Conservation (phyloP, 92 coral and sea anemone species). For the Hydrozoanthus gracilis region DNA sequence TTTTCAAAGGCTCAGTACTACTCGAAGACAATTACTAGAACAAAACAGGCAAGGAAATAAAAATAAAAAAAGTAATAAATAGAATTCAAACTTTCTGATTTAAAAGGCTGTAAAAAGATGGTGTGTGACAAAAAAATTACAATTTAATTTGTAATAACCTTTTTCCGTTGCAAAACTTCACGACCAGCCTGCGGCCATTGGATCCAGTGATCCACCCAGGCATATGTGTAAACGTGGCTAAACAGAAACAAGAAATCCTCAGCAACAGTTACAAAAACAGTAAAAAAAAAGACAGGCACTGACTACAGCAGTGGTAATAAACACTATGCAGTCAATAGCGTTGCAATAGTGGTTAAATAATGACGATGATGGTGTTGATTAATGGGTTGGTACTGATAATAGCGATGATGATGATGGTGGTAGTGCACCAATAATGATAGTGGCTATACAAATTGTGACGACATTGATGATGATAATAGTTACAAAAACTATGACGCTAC, state of each 20-base stretch:
- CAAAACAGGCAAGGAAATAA: too few species aligned
- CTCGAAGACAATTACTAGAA: too few species aligned
- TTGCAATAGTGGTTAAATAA: background rate
- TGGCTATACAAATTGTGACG: background rate
- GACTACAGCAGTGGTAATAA: background rate
- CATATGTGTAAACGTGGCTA: slow-evolving; percentile 82
- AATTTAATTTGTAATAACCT: slow-evolving; percentile 52
- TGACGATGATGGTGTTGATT: background rate
- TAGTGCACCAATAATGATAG: background rate
- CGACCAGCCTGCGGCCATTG: slow-evolving; percentile 87
- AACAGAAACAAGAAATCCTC: background rate
- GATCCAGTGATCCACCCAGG: slow-evolving; percentile 96
- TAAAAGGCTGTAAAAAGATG: background rate
- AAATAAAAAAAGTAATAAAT: too few species aligned
- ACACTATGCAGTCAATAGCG: too few species aligned
- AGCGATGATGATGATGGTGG: background rate
- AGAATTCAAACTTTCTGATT: background rate
- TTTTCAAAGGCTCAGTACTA: too few species aligned
- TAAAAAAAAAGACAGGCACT: background rate
- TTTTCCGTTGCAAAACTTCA: slow-evolving; percentile 94
- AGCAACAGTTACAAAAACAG: background rate
- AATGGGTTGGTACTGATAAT: background rate
- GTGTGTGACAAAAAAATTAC: background rate
- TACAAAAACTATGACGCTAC: background rate
- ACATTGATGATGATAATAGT: background rate